These are phyloP conservation scores for Hassar affinis DNA, from an alignment of 2,113 vertebrate genomes.

Conservation along the genomic window DNA sequence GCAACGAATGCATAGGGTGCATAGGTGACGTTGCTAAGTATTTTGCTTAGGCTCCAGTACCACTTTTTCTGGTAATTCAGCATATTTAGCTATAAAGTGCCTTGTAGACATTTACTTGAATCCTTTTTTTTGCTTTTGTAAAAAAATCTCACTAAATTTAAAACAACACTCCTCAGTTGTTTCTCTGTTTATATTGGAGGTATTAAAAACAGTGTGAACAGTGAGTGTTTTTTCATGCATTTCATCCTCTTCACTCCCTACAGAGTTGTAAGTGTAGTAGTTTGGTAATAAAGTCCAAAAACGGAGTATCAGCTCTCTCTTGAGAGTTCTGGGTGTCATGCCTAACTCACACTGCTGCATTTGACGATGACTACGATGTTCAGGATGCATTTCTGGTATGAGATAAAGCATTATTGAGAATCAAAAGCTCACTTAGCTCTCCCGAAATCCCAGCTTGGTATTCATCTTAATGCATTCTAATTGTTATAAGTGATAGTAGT, in stretches of 20 bases:
- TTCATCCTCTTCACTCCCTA: neutral
- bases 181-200: neutral
- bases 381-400: slow-evolving; percentile 43
- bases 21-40: too few relatives aligned
- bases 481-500: neutral
- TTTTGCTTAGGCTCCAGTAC: too few relatives aligned
- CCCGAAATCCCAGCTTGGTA: neutral
- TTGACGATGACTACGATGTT: neutral
- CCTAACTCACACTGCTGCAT: slow-evolving; percentile 10
- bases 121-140: neutral
- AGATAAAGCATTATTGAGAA: neutral
- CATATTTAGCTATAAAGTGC: too few relatives aligned
- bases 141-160: neutral
- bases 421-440: neutral
- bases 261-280: neutral
- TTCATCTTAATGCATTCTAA: neutral
- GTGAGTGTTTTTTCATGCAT: neutral
- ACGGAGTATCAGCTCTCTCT: neutral
- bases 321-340: neutral
- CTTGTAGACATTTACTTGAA: neutral
- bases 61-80: too few relatives aligned
- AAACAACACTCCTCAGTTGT: neutral
- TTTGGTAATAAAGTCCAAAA: neutral
- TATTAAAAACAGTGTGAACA: neutral
- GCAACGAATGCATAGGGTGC: too few relatives aligned